Evolutionary conservation across 2,113 vertebrate genomes (phyloP).

Genomic region (Rhodinocichla rosea): DNA sequence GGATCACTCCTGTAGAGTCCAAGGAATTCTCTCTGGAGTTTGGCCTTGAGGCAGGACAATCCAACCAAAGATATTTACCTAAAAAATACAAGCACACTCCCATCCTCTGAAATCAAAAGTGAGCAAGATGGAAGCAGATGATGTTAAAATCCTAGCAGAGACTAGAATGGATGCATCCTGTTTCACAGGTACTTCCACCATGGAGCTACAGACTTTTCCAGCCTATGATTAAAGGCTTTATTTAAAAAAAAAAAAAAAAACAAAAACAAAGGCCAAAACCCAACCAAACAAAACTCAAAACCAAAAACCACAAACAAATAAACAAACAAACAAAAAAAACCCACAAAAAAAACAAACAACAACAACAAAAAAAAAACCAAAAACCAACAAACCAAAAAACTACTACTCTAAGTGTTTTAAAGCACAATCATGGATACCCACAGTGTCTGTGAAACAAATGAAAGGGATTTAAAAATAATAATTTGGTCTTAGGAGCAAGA

Average conservation of each 20-base stretch:
- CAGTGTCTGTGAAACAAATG: not conserved
- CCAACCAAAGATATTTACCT: not conserved
- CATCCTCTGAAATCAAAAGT: not conserved
- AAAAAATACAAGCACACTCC: not conserved
- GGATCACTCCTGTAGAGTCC: not conserved
- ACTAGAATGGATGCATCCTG: not conserved
- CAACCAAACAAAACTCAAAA: too few relatives aligned
- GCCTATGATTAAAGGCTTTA: not conserved
- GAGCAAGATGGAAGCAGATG: not conserved
- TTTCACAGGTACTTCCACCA: not conserved
- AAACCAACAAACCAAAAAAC: not conserved
- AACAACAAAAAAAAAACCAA: too few relatives aligned
- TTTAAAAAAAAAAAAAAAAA: not conserved
- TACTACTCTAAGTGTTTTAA: not conserved
- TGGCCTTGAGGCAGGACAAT: not conserved
- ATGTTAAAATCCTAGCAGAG: not conserved
- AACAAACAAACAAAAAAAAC: too few relatives aligned
- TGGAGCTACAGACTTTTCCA: not conserved
- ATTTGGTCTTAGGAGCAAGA: not conserved
- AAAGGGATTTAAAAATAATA: not conserved
- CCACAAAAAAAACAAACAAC: too few relatives aligned
- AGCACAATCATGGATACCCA: not conserved
- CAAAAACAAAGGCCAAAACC: not conserved
- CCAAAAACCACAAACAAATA: too few relatives aligned
- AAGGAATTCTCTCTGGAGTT: not conserved